Conservation (phyloP, 2,113 vertebrate species). For the Bujurquina vittata region DNA sequence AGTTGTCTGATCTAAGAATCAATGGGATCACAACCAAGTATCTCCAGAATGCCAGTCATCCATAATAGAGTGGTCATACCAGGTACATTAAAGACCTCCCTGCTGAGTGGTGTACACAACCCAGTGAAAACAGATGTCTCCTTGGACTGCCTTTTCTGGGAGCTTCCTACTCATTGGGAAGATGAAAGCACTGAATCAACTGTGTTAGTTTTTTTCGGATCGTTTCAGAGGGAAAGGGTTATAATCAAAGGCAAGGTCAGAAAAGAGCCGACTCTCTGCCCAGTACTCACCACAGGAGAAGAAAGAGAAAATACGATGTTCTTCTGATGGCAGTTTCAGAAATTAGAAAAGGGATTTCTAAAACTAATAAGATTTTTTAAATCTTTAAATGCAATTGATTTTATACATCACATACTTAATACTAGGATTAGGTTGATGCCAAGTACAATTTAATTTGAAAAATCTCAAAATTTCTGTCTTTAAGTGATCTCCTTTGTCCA, state of each 20-base stretch:
- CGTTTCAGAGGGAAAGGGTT: not conserved
- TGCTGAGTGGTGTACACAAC: conserved; percentile 9
- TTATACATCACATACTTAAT: not conserved
- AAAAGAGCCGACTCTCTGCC: conserved; percentile 1
- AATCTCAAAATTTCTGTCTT: not conserved
- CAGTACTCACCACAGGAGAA: not conserved
- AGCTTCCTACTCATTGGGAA: conserved; percentile 42
- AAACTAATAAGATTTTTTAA: conserved; percentile 11
- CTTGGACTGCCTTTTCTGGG: conserved; percentile 35
- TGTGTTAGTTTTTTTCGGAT: conserved; percentile 17
- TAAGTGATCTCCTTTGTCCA: not conserved
- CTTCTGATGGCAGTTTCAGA: conserved; percentile 20
- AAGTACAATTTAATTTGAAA: not conserved
- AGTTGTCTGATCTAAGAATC: not conserved
- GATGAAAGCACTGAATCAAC: conserved; percentile 53
- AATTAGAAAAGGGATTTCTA: conserved; percentile 34
- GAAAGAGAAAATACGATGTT: not conserved
- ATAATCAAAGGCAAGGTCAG: conserved; percentile 50
- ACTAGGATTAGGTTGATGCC: not conserved
- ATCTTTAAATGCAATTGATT: conserved; percentile 2
- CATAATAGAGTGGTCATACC: conserved; percentile 32
- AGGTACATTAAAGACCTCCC: conserved; percentile 32
- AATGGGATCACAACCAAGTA: not conserved
- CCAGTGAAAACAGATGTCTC: conserved; percentile 29
- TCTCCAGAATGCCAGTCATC: not conserved